A percentile compares a stretch with the other conserved stretches of the same genome.
These are phyloP conservation scores for Torymus tubicola DNA, from an alignment of 2,888 invertebrate genomes.

Conservation along the genomic window DNA sequence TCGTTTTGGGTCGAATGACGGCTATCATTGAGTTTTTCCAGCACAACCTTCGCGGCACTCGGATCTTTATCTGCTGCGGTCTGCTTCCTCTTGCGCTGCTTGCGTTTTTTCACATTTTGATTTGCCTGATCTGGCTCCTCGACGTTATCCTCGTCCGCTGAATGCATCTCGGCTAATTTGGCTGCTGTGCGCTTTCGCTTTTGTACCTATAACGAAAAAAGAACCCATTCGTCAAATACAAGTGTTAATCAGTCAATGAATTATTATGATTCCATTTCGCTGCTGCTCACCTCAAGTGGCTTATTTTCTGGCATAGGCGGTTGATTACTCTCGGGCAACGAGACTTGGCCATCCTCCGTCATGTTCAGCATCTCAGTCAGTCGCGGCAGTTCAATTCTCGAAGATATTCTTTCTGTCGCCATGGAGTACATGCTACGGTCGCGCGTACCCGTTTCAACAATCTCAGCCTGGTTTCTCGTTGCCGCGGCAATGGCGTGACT, in stretches of 20 bases:
- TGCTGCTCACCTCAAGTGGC: constrained; percentile 11
- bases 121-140: background rate
- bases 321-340: constrained; percentile 15
- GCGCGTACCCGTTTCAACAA: too few species aligned
- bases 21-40: constrained; percentile 67
- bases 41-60: constrained; percentile 69
- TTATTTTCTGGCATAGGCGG: constrained; percentile 11
- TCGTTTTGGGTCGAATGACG: constrained; percentile 14
- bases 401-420: constrained; percentile 7
- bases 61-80: constrained; percentile 61
- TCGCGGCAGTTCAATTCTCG: constrained; percentile 39
- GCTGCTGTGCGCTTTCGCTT: constrained; percentile 40
- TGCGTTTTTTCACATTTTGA: constrained; percentile 52
- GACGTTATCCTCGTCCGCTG: constrained; percentile 29
- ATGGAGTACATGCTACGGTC: too few species aligned
- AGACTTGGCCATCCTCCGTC: background rate
- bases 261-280: too few species aligned
- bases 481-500: too few species aligned
- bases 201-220: constrained; percentile 13
- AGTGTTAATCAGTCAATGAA: too few species aligned
- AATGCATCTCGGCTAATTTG: constrained; percentile 11
- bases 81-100: constrained; percentile 55
- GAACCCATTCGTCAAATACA: too few species aligned
- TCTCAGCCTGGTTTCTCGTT: too few species aligned
- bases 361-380: constrained; percentile 39